Evolutionary conservation across 2,113 vertebrate species (phyloP).

Genomic region (Colinus virginianus): DNA sequence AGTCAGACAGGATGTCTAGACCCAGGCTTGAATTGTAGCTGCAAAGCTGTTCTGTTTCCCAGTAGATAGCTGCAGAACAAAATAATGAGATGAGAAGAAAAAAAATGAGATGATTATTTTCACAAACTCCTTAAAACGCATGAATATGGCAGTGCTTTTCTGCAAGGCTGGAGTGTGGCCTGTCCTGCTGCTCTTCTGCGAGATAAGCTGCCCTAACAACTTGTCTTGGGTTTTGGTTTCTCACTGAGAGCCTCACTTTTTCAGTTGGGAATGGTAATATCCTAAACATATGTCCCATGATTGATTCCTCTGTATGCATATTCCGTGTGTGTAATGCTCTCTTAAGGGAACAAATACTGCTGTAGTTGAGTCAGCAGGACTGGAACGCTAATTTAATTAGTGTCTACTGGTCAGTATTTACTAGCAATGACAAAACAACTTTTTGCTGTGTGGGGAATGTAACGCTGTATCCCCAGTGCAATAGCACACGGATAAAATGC

Average conservation of each 20-base stretch:
- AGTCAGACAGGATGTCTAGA: not conserved
- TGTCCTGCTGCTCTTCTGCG: not conserved
- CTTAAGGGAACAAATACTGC: conserved; percentile 2
- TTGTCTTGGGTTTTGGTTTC: not conserved
- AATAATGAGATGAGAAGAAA: not conserved
- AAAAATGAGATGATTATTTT: not conserved
- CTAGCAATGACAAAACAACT: conserved; percentile 27
- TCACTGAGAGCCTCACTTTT: not conserved
- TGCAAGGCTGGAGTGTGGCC: not conserved
- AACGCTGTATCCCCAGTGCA: not conserved
- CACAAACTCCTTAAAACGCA: not conserved
- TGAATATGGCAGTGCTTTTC: not conserved
- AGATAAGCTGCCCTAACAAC: not conserved
- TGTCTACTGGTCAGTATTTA: conserved; percentile 46
- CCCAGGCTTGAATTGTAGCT: not conserved
- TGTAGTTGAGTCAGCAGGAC: conserved; percentile 10
- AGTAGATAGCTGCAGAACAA: not conserved
- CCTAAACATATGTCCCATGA: conserved; percentile 43
- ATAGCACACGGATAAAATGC: not conserved
- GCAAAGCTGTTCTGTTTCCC: not conserved
- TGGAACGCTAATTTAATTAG: conserved; percentile 21
- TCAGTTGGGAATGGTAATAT: conserved; percentile 32
- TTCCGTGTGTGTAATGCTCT: not conserved
- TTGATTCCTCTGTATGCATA: conserved; percentile 10
- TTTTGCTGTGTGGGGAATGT: not conserved